Conservation (phyloP, 2,888 invertebrate genomes). For the Eucera pruinosa region DNA sequence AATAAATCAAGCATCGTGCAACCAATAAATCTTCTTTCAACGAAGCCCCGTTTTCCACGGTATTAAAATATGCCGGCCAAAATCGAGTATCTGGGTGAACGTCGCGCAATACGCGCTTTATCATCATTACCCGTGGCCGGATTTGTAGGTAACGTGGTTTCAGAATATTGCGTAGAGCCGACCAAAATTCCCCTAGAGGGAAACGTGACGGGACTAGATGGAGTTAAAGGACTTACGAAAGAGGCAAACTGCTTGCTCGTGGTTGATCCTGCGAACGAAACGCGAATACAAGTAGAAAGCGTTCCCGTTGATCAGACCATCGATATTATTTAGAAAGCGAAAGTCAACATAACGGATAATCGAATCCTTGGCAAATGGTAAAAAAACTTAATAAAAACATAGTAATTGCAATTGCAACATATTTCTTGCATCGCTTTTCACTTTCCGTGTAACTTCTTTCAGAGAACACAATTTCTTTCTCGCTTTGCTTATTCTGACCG, state of each 20-base stretch:
- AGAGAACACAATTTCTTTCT: not conserved
- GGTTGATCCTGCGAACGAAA: constrained; percentile 3
- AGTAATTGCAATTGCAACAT: not conserved
- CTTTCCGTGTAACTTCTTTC: not conserved
- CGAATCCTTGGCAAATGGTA: too few relatives aligned
- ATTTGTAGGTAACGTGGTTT: constrained; percentile 24
- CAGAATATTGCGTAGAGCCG: constrained; percentile 10
- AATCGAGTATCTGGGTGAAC: not conserved
- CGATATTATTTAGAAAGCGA: not conserved
- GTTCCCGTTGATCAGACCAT: not conserved
- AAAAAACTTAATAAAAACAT: not conserved
- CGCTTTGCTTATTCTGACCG: not conserved
- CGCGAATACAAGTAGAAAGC: not conserved
- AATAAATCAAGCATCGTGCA: not conserved
- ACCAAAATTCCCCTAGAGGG: constrained; percentile 11
- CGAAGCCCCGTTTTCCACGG: too few relatives aligned
- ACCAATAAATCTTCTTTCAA: not conserved
- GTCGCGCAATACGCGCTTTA: constrained; percentile 5
- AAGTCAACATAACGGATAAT: not conserved
- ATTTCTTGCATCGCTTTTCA: constrained; percentile 14
- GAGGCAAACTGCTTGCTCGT: not conserved
- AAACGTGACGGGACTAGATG: constrained; percentile 28
- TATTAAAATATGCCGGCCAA: not conserved
- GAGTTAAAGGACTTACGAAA: not conserved
- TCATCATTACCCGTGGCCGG: constrained; percentile 26